Evolutionary conservation across 2,888 invertebrate genomes (phyloP), one percentile per base, ranked within the genome.

Genomic region (Nematopogon swammerdamellus): DNA sequence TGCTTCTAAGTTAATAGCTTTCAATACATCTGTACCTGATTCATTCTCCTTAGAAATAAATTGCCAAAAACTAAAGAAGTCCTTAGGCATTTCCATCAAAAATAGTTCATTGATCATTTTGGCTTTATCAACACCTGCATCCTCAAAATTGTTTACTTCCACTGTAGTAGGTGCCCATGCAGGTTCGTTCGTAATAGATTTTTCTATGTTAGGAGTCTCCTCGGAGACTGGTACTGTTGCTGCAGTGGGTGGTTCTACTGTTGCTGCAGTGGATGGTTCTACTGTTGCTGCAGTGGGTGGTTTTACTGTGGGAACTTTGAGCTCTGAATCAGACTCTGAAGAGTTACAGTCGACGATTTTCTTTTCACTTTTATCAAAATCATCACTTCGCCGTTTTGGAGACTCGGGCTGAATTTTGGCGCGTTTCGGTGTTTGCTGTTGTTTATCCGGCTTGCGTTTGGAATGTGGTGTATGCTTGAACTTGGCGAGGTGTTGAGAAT

Each of bases 41-140:
- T 82, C 72, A 17, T 79, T 74, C 18, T 76, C 60, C 8, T 67
- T 64, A 60, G 82, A 76, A 53, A 92, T 86, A 60, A 91, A 90
- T 46, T 91, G 84, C 84, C 88, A 94, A 65, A 96, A 91, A 50
- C 85, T 76, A 60, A 86, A 95, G 67, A 96, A 96, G 68, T 96
- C 95, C n/a, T 82, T 65, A 0, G 96, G 95, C 93, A 96, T 94
- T 53, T 90, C 84, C 0, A 92, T 84, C 20, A 93, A 68, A 67
- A 95, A 95, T 56, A 91, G 84, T 49, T 87, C 80, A 57, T 87
- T 85, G 46, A 93, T 85, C 55, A 81, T 85, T 52, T 67, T 63
- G 60, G 71, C 77, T 49, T 70, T 66, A 57, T 82, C 79, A 46
- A 68, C 65, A 19, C 80, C 70, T 47, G 73, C 67, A 58, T 82